Evolutionary conservation across 2,797 vertebrate species (phyloP), one percentile per base, ranked within the genome.

Genomic region (Nasua narica): DNA sequence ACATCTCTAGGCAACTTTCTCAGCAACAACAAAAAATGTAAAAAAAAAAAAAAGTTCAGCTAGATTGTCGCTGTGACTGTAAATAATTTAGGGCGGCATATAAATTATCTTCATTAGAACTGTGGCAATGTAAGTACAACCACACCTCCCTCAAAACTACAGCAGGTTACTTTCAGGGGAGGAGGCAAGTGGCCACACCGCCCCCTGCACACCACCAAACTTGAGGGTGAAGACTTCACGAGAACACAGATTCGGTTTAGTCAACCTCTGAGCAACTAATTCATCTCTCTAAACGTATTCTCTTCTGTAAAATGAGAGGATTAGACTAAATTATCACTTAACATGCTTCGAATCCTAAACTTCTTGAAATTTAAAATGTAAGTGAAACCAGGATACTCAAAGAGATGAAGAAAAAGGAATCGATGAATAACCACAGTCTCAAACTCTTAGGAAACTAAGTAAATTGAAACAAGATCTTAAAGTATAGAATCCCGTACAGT

Each of bases 321-420:
- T 87, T n/a, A 79, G 23, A 83, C 69, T 52, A 81, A 82, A 76
- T 37, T 16, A 89, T 46, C 54, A 46, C 4, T n/a, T 50, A 74
- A 37, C 40, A 37, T 10, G 37, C 58, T 72, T 79, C 37, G 84
- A 87, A 83, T 77, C 23, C 76, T 65, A 40, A 56, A 83, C 56
- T 84, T 56, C 12, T 46, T 72, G 13, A 78, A 56, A 77, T 13
- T 84, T 11, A 91, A 90, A 70, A 92, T 35, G 2, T 46, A 87
- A 79, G 29, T 43, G 67, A 89, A 96, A 82, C 52, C 78, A 85
- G 40, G 25, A 79, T 16, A 83, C 5, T 48, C 35, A 79, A 91
- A 76, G 65, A 91, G 70, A 91, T 29, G 32, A 93, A 88, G 37
- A 56, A 67, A 95, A 72, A 90, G 32, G n/a, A 62, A 69, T n/a